A percentile compares a stretch with the other conserved stretches of the same genome.
Evolutionary conservation across 2,797 vertebrate species (phyloP).

Genomic region (Falco novaeseelandiae): DNA sequence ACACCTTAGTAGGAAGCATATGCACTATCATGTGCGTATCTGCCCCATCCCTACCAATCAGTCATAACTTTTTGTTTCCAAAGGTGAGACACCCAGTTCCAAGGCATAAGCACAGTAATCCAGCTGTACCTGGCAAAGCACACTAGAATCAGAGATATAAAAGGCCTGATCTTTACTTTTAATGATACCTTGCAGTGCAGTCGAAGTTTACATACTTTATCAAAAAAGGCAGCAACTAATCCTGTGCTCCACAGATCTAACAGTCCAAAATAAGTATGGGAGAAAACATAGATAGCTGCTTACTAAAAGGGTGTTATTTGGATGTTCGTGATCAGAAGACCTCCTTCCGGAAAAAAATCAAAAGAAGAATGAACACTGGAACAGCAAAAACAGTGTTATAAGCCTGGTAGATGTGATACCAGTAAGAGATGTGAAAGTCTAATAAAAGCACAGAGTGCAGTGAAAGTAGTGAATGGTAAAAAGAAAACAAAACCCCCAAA

Average conservation of each 20-base stretch:
- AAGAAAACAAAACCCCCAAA: neutral
- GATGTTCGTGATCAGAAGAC: neutral
- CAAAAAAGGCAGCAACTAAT: neutral
- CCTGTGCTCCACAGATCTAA: neutral
- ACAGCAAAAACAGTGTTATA: neutral
- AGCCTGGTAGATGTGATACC: neutral
- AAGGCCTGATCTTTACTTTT: neutral
- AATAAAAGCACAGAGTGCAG: neutral
- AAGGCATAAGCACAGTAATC: neutral
- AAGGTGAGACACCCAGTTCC: neutral
- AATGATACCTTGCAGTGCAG: neutral
- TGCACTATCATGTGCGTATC: neutral
- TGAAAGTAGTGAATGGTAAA: neutral
- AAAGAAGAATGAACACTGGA: neutral
- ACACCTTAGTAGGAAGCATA: fast-evolving
- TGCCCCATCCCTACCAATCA: neutral
- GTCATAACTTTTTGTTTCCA: neutral
- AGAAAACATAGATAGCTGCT: neutral
- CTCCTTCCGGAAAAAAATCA: neutral
- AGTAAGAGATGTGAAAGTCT: neutral
- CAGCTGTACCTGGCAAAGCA: neutral
- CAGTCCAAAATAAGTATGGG: neutral
- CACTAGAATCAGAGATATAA: neutral
- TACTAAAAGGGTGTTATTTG: neutral
- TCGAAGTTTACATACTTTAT: neutral